phyloP scores from a whole-genome alignment of 2,888 invertebrate genomes.

The Trissoscelio sp. region DNA sequence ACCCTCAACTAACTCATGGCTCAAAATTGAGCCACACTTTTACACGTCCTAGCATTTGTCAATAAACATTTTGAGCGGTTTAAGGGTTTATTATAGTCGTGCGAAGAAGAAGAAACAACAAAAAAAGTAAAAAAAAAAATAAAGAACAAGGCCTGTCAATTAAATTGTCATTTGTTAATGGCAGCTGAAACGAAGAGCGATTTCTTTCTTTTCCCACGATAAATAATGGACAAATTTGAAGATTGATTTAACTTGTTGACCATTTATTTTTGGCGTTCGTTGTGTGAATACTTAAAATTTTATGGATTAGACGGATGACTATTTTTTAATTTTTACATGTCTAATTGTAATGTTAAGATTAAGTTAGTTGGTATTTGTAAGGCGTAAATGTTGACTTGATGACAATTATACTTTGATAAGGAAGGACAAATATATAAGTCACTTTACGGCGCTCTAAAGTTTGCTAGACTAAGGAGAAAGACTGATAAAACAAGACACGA shows the following conservation, averaged over 20 bases:
- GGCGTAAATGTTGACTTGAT: constrained; percentile 56
- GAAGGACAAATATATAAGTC: constrained; percentile 71
- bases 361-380: constrained; percentile 58
- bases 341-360: constrained; percentile 63
- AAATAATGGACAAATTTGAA: constrained; percentile 26
- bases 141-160: constrained; percentile 45
- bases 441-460: constrained; percentile 76
- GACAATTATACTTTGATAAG: constrained; percentile 62
- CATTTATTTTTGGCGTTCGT: constrained; percentile 22
- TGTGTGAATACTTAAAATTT: constrained; percentile 44
- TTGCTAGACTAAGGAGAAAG: constrained; percentile 76
- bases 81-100: constrained; percentile 52
- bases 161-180: constrained; percentile 30
- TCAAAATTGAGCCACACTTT: constrained; percentile 48
- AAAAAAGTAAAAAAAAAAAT: constrained; percentile 4
- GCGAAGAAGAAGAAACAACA: constrained; percentile 6
- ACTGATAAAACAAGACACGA: constrained; percentile 75
- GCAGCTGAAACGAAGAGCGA: not conserved
- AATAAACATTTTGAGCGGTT: constrained; percentile 72
- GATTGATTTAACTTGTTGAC: constrained; percentile 45
- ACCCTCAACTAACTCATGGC: constrained; percentile 19
- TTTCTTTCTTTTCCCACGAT: constrained; percentile 18
- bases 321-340: constrained; percentile 65
- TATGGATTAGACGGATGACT: constrained; percentile 48
- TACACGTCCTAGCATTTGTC: constrained; percentile 70